These are phyloP conservation scores for Labeo rohita DNA, from an alignment of 2,113 vertebrate species.

Conservation along the genomic window DNA sequence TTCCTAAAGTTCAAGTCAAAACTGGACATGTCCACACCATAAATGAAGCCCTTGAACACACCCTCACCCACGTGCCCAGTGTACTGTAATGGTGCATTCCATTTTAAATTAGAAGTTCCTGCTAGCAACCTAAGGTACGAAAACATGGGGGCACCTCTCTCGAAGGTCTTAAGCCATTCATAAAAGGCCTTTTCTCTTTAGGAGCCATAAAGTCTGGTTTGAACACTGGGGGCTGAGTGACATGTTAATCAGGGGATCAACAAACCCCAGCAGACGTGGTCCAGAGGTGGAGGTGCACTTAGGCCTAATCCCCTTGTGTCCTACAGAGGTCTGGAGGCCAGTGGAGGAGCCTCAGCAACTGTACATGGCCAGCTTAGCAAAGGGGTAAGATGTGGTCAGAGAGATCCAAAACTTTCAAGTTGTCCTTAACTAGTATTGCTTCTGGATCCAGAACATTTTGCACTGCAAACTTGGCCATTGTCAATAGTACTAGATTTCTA, in stretches of 20 bases:
- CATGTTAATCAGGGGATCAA: constrained; percentile 73
- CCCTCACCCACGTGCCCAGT: neutral
- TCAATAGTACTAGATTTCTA: neutral
- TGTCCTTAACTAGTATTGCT: neutral
- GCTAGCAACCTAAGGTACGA: constrained; percentile 60
- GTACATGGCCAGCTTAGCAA: constrained; percentile 21
- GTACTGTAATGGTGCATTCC: constrained; percentile 15
- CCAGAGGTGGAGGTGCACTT: constrained; percentile 69
- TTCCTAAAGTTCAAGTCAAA: neutral
- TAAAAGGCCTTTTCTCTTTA: constrained; percentile 52
- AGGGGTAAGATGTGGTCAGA: neutral
- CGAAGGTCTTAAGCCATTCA: constrained; percentile 62
- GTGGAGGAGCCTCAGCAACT: constrained; percentile 29
- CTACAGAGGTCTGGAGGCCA: constrained; percentile 33
- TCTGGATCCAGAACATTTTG: neutral
- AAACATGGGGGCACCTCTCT: constrained; percentile 52
- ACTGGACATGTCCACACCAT: neutral
- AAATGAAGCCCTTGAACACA: neutral
- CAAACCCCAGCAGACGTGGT: constrained; percentile 68
- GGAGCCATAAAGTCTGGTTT: constrained; percentile 68
- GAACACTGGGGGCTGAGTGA: constrained; percentile 71
- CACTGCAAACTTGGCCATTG: neutral
- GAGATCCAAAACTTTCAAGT: neutral
- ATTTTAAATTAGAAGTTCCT: constrained; percentile 41
- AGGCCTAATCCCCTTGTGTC: constrained; percentile 70